Evolutionary conservation across 2,888 invertebrate species (phyloP).

Genomic region (Proisotoma minuta): DNA sequence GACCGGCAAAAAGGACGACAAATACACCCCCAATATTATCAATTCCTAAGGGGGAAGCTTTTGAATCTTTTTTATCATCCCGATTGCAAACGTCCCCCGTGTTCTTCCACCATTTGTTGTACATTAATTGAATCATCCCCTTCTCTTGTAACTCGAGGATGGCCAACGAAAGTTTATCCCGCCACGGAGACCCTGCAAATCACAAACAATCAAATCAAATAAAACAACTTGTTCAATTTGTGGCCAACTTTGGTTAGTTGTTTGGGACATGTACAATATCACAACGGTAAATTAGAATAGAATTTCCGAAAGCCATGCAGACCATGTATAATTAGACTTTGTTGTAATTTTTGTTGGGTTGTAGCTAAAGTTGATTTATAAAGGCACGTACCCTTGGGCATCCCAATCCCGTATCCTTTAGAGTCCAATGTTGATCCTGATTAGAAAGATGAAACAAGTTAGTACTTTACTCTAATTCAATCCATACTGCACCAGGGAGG

Average conservation of each 20-base stretch:
- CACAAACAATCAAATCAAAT: constrained; percentile 57
- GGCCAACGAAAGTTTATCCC: constrained; percentile 90
- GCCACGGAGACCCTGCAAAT: constrained; percentile 77
- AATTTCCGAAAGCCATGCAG: no score
- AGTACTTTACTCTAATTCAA: no score
- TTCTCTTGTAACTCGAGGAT: constrained; percentile 93
- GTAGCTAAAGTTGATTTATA: no score
- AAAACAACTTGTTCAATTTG: no score
- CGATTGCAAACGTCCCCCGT: constrained; percentile 85
- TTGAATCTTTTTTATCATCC: constrained; percentile 82
- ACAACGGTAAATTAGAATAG: no score
- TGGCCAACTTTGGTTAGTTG: no score
- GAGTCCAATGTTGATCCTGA: constrained; percentile 59
- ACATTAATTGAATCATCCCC: constrained; percentile 84
- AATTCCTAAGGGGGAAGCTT: constrained; percentile 86
- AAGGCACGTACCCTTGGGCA: constrained; percentile 70
- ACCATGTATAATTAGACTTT: no score
- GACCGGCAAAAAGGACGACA: constrained; percentile 87
- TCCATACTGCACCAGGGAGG: no score
- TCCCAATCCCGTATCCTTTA: constrained; percentile 94
- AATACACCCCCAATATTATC: constrained; percentile 92
- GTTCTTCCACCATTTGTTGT: constrained; percentile 98
- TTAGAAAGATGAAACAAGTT: neutral
- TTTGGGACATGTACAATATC: no score
- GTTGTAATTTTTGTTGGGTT: no score